Evolutionary conservation across 2,113 vertebrate genomes (phyloP), one percentile per base, ranked within the genome.

Genomic region (Halichoerus grypus): DNA sequence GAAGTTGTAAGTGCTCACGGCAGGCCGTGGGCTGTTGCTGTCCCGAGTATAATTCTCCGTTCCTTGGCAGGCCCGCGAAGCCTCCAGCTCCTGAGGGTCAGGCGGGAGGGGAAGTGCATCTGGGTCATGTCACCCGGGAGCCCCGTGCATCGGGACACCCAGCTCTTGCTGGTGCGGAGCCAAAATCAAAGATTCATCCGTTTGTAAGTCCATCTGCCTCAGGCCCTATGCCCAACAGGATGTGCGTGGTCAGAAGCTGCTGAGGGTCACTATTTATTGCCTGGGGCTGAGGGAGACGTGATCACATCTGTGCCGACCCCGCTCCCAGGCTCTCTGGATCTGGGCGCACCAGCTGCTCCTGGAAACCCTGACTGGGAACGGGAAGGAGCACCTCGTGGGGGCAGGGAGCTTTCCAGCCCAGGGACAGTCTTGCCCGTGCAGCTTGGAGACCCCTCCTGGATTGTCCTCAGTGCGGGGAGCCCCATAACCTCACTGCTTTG

Each of bases 21-120:
- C 63, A 16, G 33, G 46, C 26, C 4, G 0, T 0, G 1, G 42
- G 53, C 5, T 0, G 1, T 59, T 11, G 18, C 3, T 0, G 69
- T n/a, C 55, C 0, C 0, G 33, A 3, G 15, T 7, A 1, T 2
- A 0, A 1, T 7, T 39, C 71, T 31, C 59, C 1, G 69, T 12
- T 10, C 24, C 57, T 31, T 18, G 84, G 39, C 72, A 57, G 69
- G 80, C 72, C 4, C 18, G 0, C 0, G 5, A 24, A 18, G 13
- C 72, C 51, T 77, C 42, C 11, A 12, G 88, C 83, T 39, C 59
- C 88, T 4, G 0, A 2, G 53, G 33, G 72, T 24, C n/a, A 0
- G 65, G n/a, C 22, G n/a, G 14, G 26, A 46, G 39, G 0, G 2
- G 4, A 2, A 21, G 55, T 9, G 7, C 5, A 6, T 63, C 94